Evolutionary conservation across 2,888 invertebrate genomes (phyloP), one percentile per base, ranked within the genome.

Genomic region (Daptonema setosum): DNA sequence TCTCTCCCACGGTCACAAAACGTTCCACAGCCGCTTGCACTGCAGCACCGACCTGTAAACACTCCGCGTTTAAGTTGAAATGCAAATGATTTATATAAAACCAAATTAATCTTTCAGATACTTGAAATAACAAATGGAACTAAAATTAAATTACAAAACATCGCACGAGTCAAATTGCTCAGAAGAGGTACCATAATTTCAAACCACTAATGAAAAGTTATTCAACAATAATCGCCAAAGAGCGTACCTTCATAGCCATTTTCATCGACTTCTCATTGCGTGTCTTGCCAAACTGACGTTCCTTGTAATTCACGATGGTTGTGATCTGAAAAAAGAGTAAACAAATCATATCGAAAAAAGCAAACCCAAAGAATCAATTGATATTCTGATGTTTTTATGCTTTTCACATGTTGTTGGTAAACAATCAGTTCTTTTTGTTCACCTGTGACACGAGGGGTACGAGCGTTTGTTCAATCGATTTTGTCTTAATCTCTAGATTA

Each of bases 1-100:
- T 86, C 76, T 95, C 93, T 50, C 95, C 95, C 62, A 97, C 93
- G 50, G 88, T 85, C 65, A 93, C 91, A 78, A 97, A 95, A 65
- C 93, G 79, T 72, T 95, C 93, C 59, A 97, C 90, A 55, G 97
- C 93, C 70, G 88, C 80, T 75, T 87, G 88, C 61, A 97, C 88
- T 52, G 90, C 85, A 70, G 90, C 88, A 41, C 95, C 95, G 58
- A 97, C 88, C 61, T 87, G 80, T 62, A 61, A 60, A 28, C 8
- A 20, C n/a, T 22, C 3, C 28, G 11, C 17, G 26, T 17, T 20
- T 26, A 29, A 20, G 22, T n/a, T n/a, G n/a, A n/a, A n/a, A n/a
- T n/a, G n/a, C n/a, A n/a, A n/a, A n/a, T n/a, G n/a, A n/a, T n/a
- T n/a, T n/a, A 48, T 48, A 22, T 8, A 20, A 48, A 48, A n/a